Evolutionary conservation across 2,797 vertebrate species (phyloP).

Genomic region (Labeo calbasu): DNA sequence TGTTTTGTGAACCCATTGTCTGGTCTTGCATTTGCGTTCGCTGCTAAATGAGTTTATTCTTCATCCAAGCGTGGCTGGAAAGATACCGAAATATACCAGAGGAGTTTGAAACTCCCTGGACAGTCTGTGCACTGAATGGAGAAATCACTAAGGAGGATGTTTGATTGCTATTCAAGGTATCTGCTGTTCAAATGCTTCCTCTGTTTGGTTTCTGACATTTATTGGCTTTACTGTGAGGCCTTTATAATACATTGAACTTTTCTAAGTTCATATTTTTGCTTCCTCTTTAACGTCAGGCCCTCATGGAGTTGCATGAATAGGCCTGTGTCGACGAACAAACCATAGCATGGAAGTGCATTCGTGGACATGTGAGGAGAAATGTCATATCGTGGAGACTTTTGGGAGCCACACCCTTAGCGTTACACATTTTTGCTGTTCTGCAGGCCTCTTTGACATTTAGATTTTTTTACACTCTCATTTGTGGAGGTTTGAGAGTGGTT

Average conservation of each 20-base stretch:
- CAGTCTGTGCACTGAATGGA: constrained; percentile 38
- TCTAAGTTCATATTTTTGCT: constrained; percentile 26
- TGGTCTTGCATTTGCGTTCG: constrained; percentile 44
- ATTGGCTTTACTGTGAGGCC: constrained; percentile 21
- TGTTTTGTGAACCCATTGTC: constrained; percentile 62
- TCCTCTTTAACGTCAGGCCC: constrained; percentile 10
- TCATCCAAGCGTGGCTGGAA: constrained; percentile 63
- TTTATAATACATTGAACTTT: constrained; percentile 31
- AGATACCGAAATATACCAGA: constrained; percentile 64
- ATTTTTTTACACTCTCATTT: background rate
- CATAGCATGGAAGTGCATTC: constrained; percentile 17
- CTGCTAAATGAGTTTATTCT: constrained; percentile 32
- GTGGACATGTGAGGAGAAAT: constrained; percentile 36
- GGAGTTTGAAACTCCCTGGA: constrained; percentile 64
- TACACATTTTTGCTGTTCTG: constrained; percentile 36
- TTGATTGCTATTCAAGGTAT: constrained; percentile 53
- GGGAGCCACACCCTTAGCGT: constrained; percentile 53
- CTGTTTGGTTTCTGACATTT: constrained; percentile 42
- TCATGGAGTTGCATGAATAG: constrained; percentile 5
- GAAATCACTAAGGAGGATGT: constrained; percentile 43
- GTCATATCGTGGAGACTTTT: constrained; percentile 34
- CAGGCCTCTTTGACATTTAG: background rate
- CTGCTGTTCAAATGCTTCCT: background rate
- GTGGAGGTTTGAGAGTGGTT: constrained; percentile 24
- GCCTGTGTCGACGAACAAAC: constrained; percentile 4